Percentiles rank a stretch among this genome's conserved stretches.
Conservation (phyloP, 2,888 invertebrate genomes). For the Metacarcinus magister region DNA sequence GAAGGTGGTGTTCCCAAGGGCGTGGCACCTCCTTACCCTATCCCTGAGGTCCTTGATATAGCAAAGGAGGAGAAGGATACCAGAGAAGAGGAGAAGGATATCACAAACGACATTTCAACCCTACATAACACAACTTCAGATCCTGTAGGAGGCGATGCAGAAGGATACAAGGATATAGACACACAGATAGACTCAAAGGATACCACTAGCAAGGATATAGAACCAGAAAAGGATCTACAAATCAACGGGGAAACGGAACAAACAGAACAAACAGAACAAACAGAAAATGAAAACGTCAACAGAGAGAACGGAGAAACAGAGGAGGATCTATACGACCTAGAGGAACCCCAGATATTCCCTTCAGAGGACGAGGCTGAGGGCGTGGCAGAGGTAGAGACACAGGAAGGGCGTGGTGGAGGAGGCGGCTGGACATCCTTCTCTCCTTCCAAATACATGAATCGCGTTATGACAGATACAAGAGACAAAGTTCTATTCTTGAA, state of each 20-base stretch:
- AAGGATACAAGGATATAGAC: too few relatives aligned
- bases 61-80: not conserved
- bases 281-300: not conserved
- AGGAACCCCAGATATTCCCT: not conserved
- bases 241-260: not conserved
- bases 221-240: too few relatives aligned
- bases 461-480: conserved; percentile 64
- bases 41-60: not conserved
- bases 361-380: not conserved
- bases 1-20: not conserved
- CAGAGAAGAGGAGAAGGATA: not conserved
- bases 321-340: not conserved
- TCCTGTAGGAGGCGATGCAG: too few relatives aligned
- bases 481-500: conserved; percentile 78
- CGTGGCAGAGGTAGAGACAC: not conserved
- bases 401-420: not conserved
- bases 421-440: not conserved
- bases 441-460: conserved; percentile 69
- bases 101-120: too few relatives aligned
- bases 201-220: too few relatives aligned
- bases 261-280: not conserved
- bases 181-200: too few relatives aligned
- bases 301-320: not conserved
- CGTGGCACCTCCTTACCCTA: not conserved
- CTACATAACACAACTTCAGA: too few relatives aligned